Base-by-base conservation (phyloP, 2,888 invertebrate species). In the Leptinotarsa tumamoca region DNA sequence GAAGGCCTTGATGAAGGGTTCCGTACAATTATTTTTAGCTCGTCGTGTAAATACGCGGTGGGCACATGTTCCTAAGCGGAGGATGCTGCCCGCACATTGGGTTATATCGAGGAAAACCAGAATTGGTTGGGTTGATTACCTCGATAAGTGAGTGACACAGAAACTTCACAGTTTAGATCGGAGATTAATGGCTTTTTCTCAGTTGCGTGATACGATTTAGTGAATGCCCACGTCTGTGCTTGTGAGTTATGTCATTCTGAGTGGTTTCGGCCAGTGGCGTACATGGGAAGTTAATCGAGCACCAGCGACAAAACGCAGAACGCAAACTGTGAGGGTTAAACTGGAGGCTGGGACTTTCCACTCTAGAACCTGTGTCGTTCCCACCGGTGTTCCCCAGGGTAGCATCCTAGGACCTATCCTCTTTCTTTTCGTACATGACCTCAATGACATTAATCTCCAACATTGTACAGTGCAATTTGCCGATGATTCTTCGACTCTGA, bases 1-100 rank as follows among this genome's bases (percentile, higher is more conserved):
- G 72, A 68, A 75, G 72, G 68, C 75, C 75, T 75, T 75, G 72
- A 75, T 72, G 75, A 75, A 72, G 72, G 72, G 75, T 68, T 71
- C 66, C 66, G 63, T 33, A 13, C 56, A 66, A 75, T 75, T 75
- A 75, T 75, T 75, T 75, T 75, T 75, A 75, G 75, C 51, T 68
- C 56, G 68, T 68, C 63, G 61, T 72, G 75, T 72, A 63, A 63
- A 63, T 63, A 63, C 17, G 7, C 17, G 17, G 5, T 0, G 63
- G 13, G 63, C 63, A 63, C 18, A 63, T 63, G 63, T 63, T 63
- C 63, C 15, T 33, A 63, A 17, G n/a, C 10, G 13, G 27, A 43
- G 63, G 33, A 63, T 63, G 33, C 58, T 58, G 52, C 63, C 58
- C 23, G 54, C 68, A 75, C 68, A 75, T 75, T 75, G 69, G 56